These are phyloP conservation scores for Oreocharis arfaki DNA, from an alignment of 2,113 vertebrate genomes.

Conservation along the genomic window DNA sequence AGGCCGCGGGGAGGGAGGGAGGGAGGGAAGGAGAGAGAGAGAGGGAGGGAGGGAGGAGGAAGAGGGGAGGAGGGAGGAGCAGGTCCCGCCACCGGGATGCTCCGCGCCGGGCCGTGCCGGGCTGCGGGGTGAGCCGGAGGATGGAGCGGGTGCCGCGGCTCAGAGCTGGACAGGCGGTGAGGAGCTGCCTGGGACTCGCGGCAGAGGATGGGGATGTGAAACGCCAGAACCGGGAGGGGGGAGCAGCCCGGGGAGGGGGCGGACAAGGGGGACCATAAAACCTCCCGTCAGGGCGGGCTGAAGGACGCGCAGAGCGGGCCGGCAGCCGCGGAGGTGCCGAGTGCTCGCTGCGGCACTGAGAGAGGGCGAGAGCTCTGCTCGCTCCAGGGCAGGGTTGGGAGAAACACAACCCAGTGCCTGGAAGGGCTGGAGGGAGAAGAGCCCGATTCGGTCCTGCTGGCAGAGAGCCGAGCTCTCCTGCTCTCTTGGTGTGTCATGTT, in stretches of 20 bases:
- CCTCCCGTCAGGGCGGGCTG: background rate
- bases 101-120: background rate
- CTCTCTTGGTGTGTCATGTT: background rate
- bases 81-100: background rate
- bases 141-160: background rate
- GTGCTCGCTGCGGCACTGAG: accelerated
- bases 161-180: background rate
- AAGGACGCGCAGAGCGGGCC: background rate
- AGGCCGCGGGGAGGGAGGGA: constrained; percentile 5
- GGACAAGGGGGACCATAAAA: background rate
- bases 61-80: background rate
- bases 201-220: background rate
- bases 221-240: background rate
- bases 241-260: background rate
- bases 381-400: background rate
- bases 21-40: background rate
- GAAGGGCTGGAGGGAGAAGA: background rate
- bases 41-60: background rate
- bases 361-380: background rate
- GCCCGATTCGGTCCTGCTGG: background rate
- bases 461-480: background rate
- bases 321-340: background rate
- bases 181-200: background rate
- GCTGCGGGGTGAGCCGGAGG: background rate
- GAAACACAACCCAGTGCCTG: background rate